These are phyloP conservation scores for Lepidothrix coronata DNA, from an alignment of 2,113 vertebrate genomes.

Conservation along the genomic window DNA sequence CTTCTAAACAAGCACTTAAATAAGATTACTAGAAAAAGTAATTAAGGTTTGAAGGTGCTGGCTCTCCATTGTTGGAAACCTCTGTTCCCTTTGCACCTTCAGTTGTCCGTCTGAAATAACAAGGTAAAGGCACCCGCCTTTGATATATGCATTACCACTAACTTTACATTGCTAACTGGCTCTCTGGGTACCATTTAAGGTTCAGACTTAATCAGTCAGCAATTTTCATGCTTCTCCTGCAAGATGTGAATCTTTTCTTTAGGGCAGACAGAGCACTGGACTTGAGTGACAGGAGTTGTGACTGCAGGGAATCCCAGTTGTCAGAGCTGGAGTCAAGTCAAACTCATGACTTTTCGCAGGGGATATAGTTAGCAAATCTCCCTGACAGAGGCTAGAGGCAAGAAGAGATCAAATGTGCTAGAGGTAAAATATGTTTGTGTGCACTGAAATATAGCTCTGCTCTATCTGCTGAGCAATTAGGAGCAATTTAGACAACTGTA, in stretches of 20 bases:
- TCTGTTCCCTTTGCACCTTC: not conserved
- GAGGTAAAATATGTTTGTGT: slow-evolving; percentile 62
- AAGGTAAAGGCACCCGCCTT: slow-evolving; percentile 51
- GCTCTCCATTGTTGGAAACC: not conserved
- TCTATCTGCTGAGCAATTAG: slow-evolving; percentile 73
- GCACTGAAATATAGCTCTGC: slow-evolving; percentile 44
- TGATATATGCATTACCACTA: slow-evolving; percentile 72
- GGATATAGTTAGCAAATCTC: slow-evolving; percentile 78
- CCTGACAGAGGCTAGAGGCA: slow-evolving; percentile 81
- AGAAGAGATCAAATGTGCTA: slow-evolving; percentile 73
- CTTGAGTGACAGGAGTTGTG: slow-evolving; percentile 71
- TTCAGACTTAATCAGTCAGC: slow-evolving; percentile 88
- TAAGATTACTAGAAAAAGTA: not conserved
- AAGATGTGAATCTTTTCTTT: slow-evolving; percentile 73
- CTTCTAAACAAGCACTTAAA: not conserved
- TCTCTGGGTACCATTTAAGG: slow-evolving; percentile 85
- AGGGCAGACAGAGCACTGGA: slow-evolving; percentile 64
- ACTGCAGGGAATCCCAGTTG: slow-evolving; percentile 77
- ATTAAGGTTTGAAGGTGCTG: not conserved
- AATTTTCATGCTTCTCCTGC: slow-evolving; percentile 75
- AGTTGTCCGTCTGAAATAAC: not conserved
- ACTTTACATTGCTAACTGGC: slow-evolving; percentile 82
- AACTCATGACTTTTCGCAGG: slow-evolving; percentile 71
- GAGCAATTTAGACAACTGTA: slow-evolving; percentile 33
- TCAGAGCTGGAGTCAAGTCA: slow-evolving; percentile 73